Conservation (phyloP, 35 echinoderm and acorn worm species). For the Acanthaster planci region DNA sequence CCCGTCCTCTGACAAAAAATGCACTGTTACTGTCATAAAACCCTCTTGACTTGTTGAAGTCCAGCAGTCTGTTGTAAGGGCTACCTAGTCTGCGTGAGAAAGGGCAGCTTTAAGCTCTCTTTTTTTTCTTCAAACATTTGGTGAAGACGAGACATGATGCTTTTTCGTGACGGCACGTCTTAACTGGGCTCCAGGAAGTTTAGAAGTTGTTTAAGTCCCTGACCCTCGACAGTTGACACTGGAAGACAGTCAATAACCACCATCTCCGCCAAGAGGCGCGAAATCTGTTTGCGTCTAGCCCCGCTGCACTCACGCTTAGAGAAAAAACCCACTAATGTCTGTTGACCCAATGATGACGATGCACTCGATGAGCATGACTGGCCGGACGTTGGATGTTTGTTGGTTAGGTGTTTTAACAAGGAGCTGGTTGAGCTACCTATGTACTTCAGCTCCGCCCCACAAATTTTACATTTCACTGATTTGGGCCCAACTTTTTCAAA, state of each 20-base stretch:
- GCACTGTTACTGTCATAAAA: conserved; percentile 39
- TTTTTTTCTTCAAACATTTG: neutral
- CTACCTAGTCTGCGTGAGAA: neutral
- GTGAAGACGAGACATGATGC: neutral
- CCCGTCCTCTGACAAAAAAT: neutral
- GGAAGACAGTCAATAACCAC: neutral
- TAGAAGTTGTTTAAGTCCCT: neutral
- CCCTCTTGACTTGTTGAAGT: conserved; percentile 25
- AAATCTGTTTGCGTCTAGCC: neutral
- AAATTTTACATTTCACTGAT: no score
- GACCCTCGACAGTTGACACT: neutral
- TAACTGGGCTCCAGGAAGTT: neutral
- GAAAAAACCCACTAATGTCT: neutral
- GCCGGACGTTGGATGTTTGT: neutral
- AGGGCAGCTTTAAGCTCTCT: neutral
- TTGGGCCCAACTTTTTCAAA: no score
- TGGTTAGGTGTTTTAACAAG: neutral
- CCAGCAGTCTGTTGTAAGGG: conserved; percentile 38
- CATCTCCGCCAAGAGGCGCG: neutral
- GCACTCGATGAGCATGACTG: neutral
- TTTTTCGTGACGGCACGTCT: neutral
- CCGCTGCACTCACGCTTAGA: neutral
- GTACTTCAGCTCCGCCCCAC: no score
- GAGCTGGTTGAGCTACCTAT: neutral
- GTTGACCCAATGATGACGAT: neutral